Conservation (phyloP, 2,113 vertebrate genomes). For the Oreochromis spilurus region DNA sequence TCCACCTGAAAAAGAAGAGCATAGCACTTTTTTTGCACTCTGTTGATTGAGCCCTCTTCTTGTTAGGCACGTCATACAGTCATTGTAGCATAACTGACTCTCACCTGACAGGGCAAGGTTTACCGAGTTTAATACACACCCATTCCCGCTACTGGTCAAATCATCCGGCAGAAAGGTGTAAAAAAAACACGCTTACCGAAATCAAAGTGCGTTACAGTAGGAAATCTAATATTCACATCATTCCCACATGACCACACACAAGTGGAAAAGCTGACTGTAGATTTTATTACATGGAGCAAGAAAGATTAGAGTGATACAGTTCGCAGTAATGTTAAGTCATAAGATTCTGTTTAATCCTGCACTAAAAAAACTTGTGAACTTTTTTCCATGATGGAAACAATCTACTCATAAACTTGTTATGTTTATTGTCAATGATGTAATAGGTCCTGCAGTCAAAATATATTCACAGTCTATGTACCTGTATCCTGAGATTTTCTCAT, state of each 20-base stretch:
- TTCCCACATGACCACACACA: slow-evolving; percentile 13
- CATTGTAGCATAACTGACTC: background rate
- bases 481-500: background rate
- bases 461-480: background rate
- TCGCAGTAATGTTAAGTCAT: background rate
- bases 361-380: background rate
- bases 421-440: background rate
- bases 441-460: background rate
- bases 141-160: background rate
- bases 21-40: background rate
- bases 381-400: slow-evolving; percentile 20
- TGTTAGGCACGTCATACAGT: background rate
- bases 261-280: slow-evolving; percentile 37
- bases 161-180: background rate
- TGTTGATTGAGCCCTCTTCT: background rate
- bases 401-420: background rate
- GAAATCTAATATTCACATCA: slow-evolving; percentile 3
- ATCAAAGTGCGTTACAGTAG: background rate
- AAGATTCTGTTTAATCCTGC: background rate
- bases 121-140: background rate
- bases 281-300: background rate
- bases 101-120: background rate
- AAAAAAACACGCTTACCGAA: background rate
- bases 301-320: background rate
- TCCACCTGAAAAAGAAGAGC: background rate